phyloP scores from a whole-genome alignment of 2,797 vertebrate genomes.

The Enteromius paludinosus region DNA sequence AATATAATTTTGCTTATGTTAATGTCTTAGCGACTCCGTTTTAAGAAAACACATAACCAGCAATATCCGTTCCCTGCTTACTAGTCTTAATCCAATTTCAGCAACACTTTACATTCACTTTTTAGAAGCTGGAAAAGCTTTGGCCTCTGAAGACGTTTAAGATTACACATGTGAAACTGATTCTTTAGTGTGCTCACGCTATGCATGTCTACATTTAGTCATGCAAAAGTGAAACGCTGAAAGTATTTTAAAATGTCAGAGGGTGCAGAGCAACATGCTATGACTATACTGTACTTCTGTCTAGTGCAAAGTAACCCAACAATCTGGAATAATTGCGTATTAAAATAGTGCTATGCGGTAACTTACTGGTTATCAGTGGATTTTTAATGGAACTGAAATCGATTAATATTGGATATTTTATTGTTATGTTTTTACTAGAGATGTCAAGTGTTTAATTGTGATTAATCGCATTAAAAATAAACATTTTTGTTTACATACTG shows the following conservation, averaged over 20 bases:
- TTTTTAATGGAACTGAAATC: not conserved
- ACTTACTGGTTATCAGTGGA: not conserved
- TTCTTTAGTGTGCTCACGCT: conserved; percentile 36
- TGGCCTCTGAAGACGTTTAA: conserved; percentile 55
- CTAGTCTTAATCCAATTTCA: conserved; percentile 78
- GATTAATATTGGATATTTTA: not conserved
- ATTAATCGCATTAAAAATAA: no score
- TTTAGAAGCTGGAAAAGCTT: conserved; percentile 66
- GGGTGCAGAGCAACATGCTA: conserved; percentile 35
- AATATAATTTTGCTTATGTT: conserved; percentile 74
- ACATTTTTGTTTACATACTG: no score
- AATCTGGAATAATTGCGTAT: not conserved
- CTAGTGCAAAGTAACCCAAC: not conserved
- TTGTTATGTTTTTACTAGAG: not conserved
- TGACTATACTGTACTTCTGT: not conserved
- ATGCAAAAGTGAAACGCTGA: conserved; percentile 48
- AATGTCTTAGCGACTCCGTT: conserved; percentile 76
- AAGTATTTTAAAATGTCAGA: conserved; percentile 40
- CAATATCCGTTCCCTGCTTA: conserved; percentile 78
- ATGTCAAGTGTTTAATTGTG: no score
- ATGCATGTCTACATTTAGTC: conserved; percentile 43
- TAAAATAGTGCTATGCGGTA: conserved; percentile 47
- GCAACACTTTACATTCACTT: conserved; percentile 69
- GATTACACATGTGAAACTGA: conserved; percentile 56
- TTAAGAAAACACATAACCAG: conserved; percentile 69